Evolutionary conservation across 2,113 vertebrate species (phyloP), one percentile per base, ranked within the genome.

Genomic region (Paradoxurus hermaphroditus): DNA sequence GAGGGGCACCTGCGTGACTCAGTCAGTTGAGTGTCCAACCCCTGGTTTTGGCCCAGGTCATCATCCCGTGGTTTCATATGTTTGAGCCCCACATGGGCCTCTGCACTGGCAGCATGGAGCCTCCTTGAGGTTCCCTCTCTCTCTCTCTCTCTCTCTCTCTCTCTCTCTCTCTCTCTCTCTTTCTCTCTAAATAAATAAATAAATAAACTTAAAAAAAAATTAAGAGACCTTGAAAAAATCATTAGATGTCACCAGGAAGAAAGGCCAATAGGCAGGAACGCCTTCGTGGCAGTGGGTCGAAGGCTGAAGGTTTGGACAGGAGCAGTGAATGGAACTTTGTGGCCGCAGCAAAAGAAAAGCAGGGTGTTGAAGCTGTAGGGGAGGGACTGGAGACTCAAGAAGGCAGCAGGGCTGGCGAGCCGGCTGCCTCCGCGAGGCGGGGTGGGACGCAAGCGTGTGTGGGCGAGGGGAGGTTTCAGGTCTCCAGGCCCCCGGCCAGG

Each of bases 361-460:
- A 25, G 56, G 36, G 46, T 46, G 21, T 63, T 4, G 3, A n/a
- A 21, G 91, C 79, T 68, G 2, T 16, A 15, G 29, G 25, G 3
- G 9, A 73, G 75, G 49, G 18, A 9, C 15, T 11, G 5, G n/a
- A 6, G 16, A 44, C 72, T 75, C 72, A 36, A 29, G 44, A 31
- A 16, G 78, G 53, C 23, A 29, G 84, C 36, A 36, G 70, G 31
- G 44, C 34, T 21, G 14, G 19, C 8, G 19, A 59, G 62, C 67
- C 39, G 31, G 49, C 36, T 14, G 5, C 75, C 18, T 0, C 2
- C 3, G 23, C 0, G 0, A 29, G 65, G 0, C 9, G 3, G 53
- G 31, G 15, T 1, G 7, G 23, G 4, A 29, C 7, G 8, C 10
- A 23, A 39, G 23, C 25, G 4, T 1, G 1, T 16, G 27, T 25